A percentile compares a stretch with the other conserved stretches of the same genome.
Evolutionary conservation across 1,140 invertebrate genomes (phyloP).

Genomic region (Drosophila parvula): DNA sequence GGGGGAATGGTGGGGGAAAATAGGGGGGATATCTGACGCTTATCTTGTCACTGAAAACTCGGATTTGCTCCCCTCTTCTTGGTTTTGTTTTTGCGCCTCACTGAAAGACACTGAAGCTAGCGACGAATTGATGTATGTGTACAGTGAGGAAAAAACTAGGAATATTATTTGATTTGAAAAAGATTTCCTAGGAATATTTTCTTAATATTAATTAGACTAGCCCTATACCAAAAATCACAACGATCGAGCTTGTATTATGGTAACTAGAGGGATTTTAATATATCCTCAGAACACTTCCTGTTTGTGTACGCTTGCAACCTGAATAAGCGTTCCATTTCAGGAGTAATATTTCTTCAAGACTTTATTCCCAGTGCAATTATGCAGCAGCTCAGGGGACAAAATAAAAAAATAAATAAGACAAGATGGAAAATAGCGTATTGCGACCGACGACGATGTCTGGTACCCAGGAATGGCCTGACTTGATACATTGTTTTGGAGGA

Average conservation of each 20-base stretch:
- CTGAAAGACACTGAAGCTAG: conserved; percentile 31
- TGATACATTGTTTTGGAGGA: conserved; percentile 75
- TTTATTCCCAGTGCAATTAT: conserved; percentile 28
- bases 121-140: conserved; percentile 70
- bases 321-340: not conserved
- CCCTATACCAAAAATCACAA: not conserved
- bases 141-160: not conserved
- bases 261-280: not conserved
- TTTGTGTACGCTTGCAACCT: not conserved
- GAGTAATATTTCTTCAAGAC: not conserved
- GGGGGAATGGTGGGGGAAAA: not conserved
- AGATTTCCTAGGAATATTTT: not conserved
- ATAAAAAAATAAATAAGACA: conserved; percentile 25
- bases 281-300: not conserved
- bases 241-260: not conserved
- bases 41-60: conserved; percentile 65
- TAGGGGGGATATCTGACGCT: conserved; percentile 37
- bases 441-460: conserved; percentile 32
- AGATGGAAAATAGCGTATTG: conserved; percentile 52
- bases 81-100: conserved; percentile 10
- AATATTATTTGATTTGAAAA: not conserved
- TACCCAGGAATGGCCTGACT: conserved; percentile 31
- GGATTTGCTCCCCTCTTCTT: conserved; percentile 20
- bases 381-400: conserved; percentile 49
- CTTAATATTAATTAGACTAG: not conserved